Percentiles rank a stretch among this genome's conserved stretches.
Conservation (phyloP, 2,888 invertebrate genomes). For the Nomada lathburiana region DNA sequence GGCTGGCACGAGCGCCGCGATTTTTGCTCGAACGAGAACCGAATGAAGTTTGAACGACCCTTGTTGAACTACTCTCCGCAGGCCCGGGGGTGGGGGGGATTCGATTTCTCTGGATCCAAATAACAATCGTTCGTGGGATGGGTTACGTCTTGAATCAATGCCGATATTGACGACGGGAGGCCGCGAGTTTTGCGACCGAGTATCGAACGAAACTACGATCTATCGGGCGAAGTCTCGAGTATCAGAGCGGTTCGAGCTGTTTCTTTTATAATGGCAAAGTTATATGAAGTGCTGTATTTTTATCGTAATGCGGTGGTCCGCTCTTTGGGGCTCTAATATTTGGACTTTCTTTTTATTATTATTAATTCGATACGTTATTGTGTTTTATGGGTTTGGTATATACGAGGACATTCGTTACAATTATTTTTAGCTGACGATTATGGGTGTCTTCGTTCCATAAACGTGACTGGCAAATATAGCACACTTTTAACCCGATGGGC, state of each 20-base stretch:
- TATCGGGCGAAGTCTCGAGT: slow-evolving; percentile 26
- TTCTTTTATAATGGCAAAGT: slow-evolving; percentile 6
- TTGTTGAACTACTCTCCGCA: slow-evolving; percentile 56
- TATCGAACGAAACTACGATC: slow-evolving; percentile 41
- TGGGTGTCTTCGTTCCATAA: no score
- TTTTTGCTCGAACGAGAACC: slow-evolving; percentile 56
- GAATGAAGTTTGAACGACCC: slow-evolving; percentile 63
- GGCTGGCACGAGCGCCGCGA: slow-evolving; percentile 16
- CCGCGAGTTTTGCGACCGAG: slow-evolving; percentile 22
- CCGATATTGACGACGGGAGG: slow-evolving; percentile 24
- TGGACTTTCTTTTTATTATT: no score
- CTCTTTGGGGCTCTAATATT: background rate
- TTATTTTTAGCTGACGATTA: no score
- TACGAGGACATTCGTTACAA: no score
- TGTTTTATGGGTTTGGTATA: no score
- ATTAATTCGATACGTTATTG: no score
- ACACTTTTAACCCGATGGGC: no score
- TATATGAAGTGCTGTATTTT: background rate
- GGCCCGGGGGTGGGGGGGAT: slow-evolving; percentile 23
- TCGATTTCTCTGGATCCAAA: slow-evolving; percentile 56
- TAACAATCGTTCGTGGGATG: slow-evolving; percentile 53
- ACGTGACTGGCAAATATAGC: no score
- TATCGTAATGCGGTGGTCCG: background rate
- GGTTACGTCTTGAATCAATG: slow-evolving; percentile 58
- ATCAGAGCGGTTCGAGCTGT: slow-evolving; percentile 23